Conservation (phyloP, 2,113 vertebrate species). For the Ceratotherium simum region DNA sequence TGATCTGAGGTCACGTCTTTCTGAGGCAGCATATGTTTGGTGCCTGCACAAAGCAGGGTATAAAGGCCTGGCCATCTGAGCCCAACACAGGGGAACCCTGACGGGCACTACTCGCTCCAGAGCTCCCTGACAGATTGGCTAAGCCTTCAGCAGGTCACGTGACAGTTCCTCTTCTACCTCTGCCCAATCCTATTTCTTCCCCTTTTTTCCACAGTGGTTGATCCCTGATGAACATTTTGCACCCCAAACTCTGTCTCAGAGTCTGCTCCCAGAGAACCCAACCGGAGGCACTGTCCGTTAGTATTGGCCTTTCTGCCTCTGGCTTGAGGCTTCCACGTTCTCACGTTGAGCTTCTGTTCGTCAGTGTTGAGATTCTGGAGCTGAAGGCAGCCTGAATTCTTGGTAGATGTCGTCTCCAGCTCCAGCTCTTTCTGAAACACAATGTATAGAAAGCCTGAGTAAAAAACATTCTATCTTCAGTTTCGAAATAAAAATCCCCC, state of each 20-base stretch:
- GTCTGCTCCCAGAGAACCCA: neutral
- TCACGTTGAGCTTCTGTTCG: neutral
- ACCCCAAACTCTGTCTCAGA: neutral
- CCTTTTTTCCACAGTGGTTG: neutral
- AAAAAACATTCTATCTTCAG: conserved; percentile 48
- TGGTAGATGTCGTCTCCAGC: neutral
- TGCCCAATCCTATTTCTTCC: neutral
- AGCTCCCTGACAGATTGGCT: neutral
- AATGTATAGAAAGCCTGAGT: neutral
- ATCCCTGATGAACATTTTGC: neutral
- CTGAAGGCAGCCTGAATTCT: neutral
- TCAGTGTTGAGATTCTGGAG: neutral
- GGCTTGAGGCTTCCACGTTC: neutral
- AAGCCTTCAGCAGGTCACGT: neutral
- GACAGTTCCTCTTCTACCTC: neutral
- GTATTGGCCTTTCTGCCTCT: neutral
- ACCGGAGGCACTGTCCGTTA: fast-evolving
- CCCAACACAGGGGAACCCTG: neutral
- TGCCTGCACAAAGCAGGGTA: neutral
- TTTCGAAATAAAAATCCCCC: conserved; percentile 63
- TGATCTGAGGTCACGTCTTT: neutral
- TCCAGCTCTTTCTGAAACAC: neutral
- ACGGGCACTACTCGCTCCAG: fast-evolving
- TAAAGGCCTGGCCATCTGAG: neutral
- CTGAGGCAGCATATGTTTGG: neutral